phyloP scores from a whole-genome alignment of 2,113 vertebrate genomes.

The Polyodon spathula region DNA sequence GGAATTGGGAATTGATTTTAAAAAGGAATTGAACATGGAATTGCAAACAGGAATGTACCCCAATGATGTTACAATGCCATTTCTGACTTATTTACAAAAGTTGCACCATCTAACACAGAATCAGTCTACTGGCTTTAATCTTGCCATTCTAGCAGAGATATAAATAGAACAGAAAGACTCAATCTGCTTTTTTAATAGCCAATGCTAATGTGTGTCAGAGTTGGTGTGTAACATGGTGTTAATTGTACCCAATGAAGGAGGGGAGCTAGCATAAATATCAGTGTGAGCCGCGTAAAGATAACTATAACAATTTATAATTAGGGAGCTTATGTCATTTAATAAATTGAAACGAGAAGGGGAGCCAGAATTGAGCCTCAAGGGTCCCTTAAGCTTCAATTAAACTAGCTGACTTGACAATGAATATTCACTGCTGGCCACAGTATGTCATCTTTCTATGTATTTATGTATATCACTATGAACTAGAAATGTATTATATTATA shows the following conservation, averaged over 20 bases:
- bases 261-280: slow-evolving; percentile 37
- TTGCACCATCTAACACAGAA: no score
- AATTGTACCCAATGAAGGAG: slow-evolving; percentile 31
- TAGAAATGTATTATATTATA: no score
- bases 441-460: no score
- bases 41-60: no score
- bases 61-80: no score
- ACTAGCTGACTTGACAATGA: neutral
- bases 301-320: slow-evolving; percentile 8
- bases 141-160: no score
- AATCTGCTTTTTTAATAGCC: slow-evolving; percentile 11
- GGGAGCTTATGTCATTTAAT: neutral
- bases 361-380: slow-evolving; percentile 12
- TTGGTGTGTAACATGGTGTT: slow-evolving; percentile 29
- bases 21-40: no score
- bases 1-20: no score
- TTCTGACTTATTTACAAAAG: no score
- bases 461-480: no score
- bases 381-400: slow-evolving; percentile 10
- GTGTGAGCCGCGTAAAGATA: neutral
- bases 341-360: slow-evolving; percentile 3
- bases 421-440: neutral
- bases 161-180: no score
- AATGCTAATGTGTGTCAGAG: slow-evolving; percentile 33
- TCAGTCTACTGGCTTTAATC: neutral